Percentiles rank a stretch among this genome's conserved stretches.
These are phyloP conservation scores for Paramormyrops hopkinsi DNA, from an alignment of 2,797 vertebrate genomes.

Conservation along the genomic window DNA sequence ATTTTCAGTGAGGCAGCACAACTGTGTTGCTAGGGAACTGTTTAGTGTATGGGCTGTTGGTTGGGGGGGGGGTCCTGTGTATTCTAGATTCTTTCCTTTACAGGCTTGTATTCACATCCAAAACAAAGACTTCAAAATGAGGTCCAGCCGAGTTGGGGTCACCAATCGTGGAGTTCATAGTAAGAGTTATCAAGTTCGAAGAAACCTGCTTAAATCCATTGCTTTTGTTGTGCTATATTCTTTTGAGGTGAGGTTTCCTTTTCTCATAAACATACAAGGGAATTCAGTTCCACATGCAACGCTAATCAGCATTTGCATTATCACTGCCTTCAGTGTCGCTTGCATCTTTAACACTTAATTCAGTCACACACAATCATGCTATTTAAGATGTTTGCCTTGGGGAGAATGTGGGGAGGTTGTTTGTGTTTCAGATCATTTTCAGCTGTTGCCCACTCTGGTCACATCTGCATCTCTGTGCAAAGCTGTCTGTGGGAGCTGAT, in stretches of 20 bases:
- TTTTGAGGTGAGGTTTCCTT: slow-evolving; percentile 22
- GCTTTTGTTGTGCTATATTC: not conserved
- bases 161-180: slow-evolving; percentile 55
- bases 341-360: slow-evolving; percentile 43
- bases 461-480: slow-evolving; percentile 72
- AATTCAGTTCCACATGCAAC: slow-evolving; percentile 25
- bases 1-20: slow-evolving; percentile 50
- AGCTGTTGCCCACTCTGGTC: slow-evolving; percentile 60
- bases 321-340: slow-evolving; percentile 41
- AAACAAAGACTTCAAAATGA: slow-evolving; percentile 36
- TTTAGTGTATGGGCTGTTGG: slow-evolving; percentile 20
- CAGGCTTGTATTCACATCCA: slow-evolving; percentile 48
- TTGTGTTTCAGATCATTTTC: slow-evolving; percentile 75
- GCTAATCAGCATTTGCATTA: slow-evolving; percentile 25
- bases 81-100: slow-evolving; percentile 51
- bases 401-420: slow-evolving; percentile 58
- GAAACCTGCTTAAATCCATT: not conserved
- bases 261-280: slow-evolving; percentile 16
- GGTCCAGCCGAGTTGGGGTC: slow-evolving; percentile 46
- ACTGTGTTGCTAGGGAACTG: slow-evolving; percentile 47
- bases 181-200: slow-evolving; percentile 41
- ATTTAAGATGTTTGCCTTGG: slow-evolving; percentile 19
- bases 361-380: slow-evolving; percentile 17
- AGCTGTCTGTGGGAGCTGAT: slow-evolving; percentile 68
- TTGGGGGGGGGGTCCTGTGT: slow-evolving; percentile 47